phyloP scores from a whole-genome alignment of 2,888 invertebrate species.

The Coleophora flavipennella region DNA sequence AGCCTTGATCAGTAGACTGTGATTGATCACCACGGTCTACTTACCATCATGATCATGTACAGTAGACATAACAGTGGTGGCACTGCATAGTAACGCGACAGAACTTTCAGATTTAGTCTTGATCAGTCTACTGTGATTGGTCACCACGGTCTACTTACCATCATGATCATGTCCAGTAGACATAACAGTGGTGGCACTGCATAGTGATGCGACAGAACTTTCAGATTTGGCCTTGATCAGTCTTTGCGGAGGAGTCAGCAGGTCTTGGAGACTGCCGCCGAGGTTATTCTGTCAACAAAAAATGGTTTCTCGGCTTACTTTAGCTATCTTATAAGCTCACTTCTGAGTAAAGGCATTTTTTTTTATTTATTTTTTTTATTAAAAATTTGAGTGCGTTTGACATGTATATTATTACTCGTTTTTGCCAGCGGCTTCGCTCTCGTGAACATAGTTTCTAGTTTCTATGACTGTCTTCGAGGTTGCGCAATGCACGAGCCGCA shows the following conservation, averaged over 20 bases:
- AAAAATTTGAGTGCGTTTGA: no score
- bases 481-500: no score
- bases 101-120: constrained; percentile 94
- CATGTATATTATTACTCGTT: no score
- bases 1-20: constrained; percentile 89
- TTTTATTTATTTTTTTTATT: no score
- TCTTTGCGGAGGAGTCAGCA: constrained; percentile 77
- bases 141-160: constrained; percentile 25
- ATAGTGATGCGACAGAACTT: constrained; percentile 81
- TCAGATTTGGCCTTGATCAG: constrained; percentile 94
- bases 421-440: no score
- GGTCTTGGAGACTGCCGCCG: constrained; percentile 82
- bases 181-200: constrained; percentile 54
- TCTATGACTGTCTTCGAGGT: no score
- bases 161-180: constrained; percentile 58
- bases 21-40: constrained; percentile 3
- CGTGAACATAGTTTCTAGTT: no score
- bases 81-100: constrained; percentile 74
- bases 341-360: no score
- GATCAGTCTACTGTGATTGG: no score
- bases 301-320: no score
- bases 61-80: constrained; percentile 55
- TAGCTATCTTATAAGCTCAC: no score
- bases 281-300: constrained; percentile 35
- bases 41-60: constrained; percentile 56